These are phyloP conservation scores for Cynopterus sphinx DNA, from an alignment of 2,797 vertebrate genomes.

Conservation along the genomic window DNA sequence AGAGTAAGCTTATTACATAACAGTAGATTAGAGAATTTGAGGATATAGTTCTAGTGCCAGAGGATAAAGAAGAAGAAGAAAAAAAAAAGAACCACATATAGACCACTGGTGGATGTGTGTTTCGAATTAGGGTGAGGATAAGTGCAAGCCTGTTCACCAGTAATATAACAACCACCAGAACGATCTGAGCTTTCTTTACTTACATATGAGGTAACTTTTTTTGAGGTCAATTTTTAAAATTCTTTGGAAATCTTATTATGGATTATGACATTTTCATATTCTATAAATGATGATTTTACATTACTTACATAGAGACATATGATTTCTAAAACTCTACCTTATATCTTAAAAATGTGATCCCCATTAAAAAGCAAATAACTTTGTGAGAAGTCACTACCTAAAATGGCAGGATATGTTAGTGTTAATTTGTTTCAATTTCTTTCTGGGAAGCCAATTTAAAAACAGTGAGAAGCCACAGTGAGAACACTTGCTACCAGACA, in stretches of 20 bases:
- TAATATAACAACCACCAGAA: background rate
- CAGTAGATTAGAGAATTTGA: background rate
- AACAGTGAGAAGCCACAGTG: background rate
- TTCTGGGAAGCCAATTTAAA: background rate
- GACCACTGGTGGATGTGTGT: background rate
- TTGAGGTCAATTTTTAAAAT: background rate
- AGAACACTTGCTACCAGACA: background rate
- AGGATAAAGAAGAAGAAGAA: background rate
- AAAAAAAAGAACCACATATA: background rate
- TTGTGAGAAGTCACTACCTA: background rate
- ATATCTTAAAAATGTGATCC: background rate
- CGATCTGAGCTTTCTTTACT: background rate
- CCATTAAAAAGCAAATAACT: background rate
- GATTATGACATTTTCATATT: background rate
- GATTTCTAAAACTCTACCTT: background rate
- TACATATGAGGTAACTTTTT: background rate
- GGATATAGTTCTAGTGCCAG: background rate
- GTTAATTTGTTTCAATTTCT: background rate
- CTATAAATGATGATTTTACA: background rate
- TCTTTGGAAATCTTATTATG: background rate
- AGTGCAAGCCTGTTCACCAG: background rate
- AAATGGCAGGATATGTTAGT: background rate
- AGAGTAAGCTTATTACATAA: background rate
- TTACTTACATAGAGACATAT: background rate
- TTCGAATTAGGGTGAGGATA: background rate